Evolutionary conservation across 64 coral and sea anemone species (phyloP).

Genomic region (Stichodactyla mertensii): DNA sequence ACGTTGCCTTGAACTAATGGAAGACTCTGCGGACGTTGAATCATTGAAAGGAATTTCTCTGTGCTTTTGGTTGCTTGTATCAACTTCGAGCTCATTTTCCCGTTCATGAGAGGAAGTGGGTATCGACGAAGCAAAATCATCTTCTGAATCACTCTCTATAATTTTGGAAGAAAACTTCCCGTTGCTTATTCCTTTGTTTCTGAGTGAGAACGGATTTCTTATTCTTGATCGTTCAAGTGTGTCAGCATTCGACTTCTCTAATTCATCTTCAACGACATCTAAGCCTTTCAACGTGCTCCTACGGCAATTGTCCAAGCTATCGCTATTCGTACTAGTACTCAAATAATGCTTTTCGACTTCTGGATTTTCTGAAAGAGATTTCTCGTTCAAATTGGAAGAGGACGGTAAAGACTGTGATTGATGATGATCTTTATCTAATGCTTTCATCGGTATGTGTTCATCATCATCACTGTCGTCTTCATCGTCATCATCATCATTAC

Average conservation of each 20-base stretch:
- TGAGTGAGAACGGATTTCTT: constrained; percentile 1
- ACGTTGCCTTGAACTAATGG: neutral
- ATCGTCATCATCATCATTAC: neutral
- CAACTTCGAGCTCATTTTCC: neutral
- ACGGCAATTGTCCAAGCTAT: neutral
- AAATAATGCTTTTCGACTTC: neutral
- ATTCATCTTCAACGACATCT: neutral
- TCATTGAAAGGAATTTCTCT: neutral
- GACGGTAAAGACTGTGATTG: neutral
- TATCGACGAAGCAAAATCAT: neutral
- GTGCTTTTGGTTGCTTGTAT: neutral
- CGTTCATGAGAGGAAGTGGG: neutral
- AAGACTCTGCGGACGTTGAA: neutral
- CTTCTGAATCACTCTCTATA: neutral
- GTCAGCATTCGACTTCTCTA: neutral
- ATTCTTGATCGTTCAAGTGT: neutral
- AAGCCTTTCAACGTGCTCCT: neutral
- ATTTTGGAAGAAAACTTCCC: neutral
- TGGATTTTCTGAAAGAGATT: neutral
- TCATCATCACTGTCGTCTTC: neutral
- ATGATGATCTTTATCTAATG: neutral
- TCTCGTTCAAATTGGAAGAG: neutral
- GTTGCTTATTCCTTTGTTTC: neutral
- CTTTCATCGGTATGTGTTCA: neutral
- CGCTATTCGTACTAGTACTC: neutral